Conservation (phyloP, 2,888 invertebrate species). For the Eristalis pertinax region DNA sequence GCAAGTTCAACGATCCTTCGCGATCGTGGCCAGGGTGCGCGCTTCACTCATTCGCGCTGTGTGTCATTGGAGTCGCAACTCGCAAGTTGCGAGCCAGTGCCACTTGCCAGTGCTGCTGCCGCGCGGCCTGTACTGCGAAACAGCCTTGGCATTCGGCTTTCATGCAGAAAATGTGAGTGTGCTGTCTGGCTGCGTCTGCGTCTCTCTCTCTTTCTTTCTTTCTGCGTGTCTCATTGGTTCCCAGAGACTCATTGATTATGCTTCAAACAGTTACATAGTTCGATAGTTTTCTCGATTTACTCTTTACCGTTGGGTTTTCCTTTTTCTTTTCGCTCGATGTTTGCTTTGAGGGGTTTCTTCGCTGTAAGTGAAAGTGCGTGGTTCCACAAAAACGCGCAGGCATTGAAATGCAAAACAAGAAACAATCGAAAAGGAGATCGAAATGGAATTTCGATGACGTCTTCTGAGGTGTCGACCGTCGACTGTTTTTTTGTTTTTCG, state of each 20-base stretch:
- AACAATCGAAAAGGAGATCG: not conserved
- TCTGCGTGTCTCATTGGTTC: not conserved
- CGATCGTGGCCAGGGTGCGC: slow-evolving; percentile 9
- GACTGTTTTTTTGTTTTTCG: not conserved
- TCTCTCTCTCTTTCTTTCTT: not conserved
- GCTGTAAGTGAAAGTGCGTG: slow-evolving; percentile 62
- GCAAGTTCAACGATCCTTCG: slow-evolving; percentile 66
- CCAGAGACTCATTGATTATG: slow-evolving; percentile 57
- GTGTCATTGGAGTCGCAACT: slow-evolving; percentile 24
- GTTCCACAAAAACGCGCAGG: not conserved
- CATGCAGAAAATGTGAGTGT: slow-evolving; percentile 55
- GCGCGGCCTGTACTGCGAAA: slow-evolving; percentile 21
- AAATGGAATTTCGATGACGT: not conserved
- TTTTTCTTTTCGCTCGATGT: slow-evolving; percentile 12
- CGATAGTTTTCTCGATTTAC: slow-evolving; percentile 36
- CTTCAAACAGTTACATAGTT: slow-evolving; percentile 61
- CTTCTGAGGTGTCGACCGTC: not conserved
- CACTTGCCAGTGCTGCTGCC: no score
- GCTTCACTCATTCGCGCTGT: slow-evolving; percentile 29
- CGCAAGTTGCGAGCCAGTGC: no score
- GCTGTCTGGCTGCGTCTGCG: not conserved
- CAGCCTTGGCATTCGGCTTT: slow-evolving; percentile 66
- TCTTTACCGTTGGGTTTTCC: slow-evolving; percentile 37
- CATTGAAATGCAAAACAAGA: not conserved
- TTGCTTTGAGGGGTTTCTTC: not conserved